A percentile compares a stretch with the other conserved stretches of the same genome.
These are phyloP conservation scores for Rostratula benghalensis DNA, from an alignment of 2,113 vertebrate species.

Conservation along the genomic window DNA sequence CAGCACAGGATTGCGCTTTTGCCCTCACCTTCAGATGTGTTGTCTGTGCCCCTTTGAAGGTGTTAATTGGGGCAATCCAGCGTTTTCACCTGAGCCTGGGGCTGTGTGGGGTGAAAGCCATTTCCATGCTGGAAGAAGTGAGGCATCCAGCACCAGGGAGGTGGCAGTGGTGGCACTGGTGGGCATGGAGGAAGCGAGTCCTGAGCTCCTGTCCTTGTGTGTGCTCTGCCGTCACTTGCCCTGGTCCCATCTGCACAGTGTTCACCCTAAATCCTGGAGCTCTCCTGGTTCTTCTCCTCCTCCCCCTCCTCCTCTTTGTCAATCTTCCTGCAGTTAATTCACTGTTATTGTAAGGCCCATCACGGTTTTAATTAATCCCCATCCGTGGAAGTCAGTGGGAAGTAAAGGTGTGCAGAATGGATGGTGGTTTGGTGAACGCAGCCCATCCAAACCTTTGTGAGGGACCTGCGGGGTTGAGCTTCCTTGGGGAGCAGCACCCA, in stretches of 20 bases:
- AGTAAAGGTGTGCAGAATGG: background rate
- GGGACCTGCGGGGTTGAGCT: background rate
- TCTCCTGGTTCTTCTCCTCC: background rate
- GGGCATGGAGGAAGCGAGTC: accelerated
- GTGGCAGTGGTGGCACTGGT: background rate
- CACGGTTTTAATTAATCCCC: background rate
- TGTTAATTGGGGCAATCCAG: background rate
- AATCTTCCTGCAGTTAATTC: background rate
- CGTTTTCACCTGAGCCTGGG: background rate
- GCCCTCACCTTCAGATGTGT: background rate
- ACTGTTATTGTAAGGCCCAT: background rate
- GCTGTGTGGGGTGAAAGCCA: accelerated
- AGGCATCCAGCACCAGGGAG: background rate
- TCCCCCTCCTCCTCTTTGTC: background rate
- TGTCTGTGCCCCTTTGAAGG: background rate
- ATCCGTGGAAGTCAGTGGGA: background rate
- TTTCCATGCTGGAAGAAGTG: accelerated
- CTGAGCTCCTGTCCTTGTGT: background rate
- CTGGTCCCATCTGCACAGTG: accelerated
- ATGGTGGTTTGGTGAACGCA: background rate
- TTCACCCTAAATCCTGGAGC: background rate
- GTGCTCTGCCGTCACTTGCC: background rate
- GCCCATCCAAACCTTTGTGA: accelerated
- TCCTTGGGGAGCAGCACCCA: background rate
- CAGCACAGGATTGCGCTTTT: background rate